Conservation (phyloP, 2,797 vertebrate species). For the Alcedo quadribrachys region DNA sequence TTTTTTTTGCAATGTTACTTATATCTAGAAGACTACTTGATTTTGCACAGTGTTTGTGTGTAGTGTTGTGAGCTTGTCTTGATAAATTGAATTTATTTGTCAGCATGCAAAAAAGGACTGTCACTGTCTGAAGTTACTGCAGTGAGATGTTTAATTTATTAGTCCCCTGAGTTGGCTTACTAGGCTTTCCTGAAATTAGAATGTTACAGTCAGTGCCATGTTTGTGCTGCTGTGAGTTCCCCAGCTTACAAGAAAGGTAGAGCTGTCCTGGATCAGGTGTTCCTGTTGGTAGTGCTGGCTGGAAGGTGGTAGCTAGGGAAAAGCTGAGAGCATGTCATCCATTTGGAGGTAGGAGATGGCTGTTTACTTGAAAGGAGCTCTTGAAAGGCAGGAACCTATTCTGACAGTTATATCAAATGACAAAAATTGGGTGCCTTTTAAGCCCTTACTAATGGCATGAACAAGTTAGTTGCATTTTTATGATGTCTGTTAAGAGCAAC, state of each 20-base stretch:
- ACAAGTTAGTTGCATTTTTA: not conserved
- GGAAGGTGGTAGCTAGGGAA: not conserved
- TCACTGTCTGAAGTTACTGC: too few species aligned
- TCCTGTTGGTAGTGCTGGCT: not conserved
- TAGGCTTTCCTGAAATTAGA: too few species aligned
- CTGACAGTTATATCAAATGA: not conserved
- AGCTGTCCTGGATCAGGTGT: too few species aligned
- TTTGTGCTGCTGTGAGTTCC: too few species aligned
- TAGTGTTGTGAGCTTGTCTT: not conserved
- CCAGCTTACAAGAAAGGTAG: too few species aligned
- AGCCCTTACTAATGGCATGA: not conserved
- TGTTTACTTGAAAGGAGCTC: not conserved
- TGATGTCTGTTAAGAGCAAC: not conserved
- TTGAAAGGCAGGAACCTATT: not conserved
- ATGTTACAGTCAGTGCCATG: too few species aligned
- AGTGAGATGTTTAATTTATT: too few species aligned
- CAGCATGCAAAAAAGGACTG: not conserved
- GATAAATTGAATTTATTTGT: not conserved
- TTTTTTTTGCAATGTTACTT: too few species aligned
- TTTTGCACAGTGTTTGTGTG: not conserved
- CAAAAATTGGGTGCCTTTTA: not conserved
- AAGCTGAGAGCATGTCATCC: not conserved
- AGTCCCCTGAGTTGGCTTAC: too few species aligned
- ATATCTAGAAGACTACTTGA: not conserved
- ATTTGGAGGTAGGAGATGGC: not conserved